Evolutionary conservation across 2,888 invertebrate genomes (phyloP).

Genomic region (Colletes collaris): DNA sequence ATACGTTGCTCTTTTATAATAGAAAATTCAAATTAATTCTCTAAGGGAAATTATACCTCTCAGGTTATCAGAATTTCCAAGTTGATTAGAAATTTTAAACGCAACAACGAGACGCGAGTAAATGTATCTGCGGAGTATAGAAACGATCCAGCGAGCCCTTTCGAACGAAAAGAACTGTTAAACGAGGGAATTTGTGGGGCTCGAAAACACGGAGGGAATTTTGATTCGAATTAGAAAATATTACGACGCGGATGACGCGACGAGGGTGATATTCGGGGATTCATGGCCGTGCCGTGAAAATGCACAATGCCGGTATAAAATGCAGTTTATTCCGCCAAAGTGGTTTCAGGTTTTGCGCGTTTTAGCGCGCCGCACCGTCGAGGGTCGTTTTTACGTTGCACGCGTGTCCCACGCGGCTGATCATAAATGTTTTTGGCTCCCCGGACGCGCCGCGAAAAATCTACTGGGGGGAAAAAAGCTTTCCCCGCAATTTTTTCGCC

Average conservation of each 20-base stretch:
- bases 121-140: too few species aligned
- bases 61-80: too few species aligned
- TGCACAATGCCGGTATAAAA: constrained; percentile 12
- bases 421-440: constrained; percentile 13
- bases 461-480: background rate
- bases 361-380: background rate
- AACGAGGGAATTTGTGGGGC: too few species aligned
- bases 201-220: too few species aligned
- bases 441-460: background rate
- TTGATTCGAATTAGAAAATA: background rate
- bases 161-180: too few species aligned
- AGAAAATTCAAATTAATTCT: too few species aligned
- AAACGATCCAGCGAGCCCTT: too few species aligned
- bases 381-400: constrained; percentile 26
- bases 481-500: background rate
- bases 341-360: constrained; percentile 7
- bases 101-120: too few species aligned
- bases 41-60: too few species aligned
- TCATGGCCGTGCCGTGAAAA: background rate
- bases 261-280: background rate
- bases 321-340: constrained; percentile 15
- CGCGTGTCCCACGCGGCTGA: background rate
- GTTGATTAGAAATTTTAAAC: too few species aligned
- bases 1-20: too few species aligned
- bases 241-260: background rate